These are phyloP conservation scores for Semibalanus balanoides DNA, from an alignment of 1,140 invertebrate species.

Conservation along the genomic window DNA sequence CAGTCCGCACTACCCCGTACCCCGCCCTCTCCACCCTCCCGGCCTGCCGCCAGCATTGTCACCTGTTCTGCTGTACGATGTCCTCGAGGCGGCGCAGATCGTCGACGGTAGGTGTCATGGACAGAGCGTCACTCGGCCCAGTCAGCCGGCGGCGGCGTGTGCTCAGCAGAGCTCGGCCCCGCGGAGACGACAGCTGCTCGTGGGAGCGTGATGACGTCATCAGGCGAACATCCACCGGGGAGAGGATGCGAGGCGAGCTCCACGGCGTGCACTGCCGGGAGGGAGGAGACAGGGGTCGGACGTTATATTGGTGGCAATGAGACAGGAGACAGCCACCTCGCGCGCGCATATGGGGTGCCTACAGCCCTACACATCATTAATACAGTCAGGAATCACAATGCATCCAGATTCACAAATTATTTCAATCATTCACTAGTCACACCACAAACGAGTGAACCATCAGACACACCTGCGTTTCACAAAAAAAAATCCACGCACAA, in stretches of 20 bases:
- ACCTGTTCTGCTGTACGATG: not conserved
- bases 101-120: not conserved
- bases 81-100: not conserved
- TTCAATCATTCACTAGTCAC: no score
- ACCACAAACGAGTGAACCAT: no score
- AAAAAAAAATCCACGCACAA: no score
- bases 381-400: no score
- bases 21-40: no score
- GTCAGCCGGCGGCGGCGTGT: not conserved
- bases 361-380: no score
- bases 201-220: conserved; percentile 35
- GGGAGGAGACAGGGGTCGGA: no score
- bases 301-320: no score
- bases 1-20: no score
- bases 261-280: conserved; percentile 34
- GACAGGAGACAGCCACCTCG: not conserved
- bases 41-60: not conserved
- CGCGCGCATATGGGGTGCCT: no score
- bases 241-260: conserved; percentile 38
- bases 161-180: not conserved
- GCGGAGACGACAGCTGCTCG: conserved; percentile 29
- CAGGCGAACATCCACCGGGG: conserved; percentile 37
- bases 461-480: no score
- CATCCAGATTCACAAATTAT: no score
- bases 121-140: not conserved